Evolutionary conservation across 2,888 invertebrate genomes (phyloP).

Genomic region (Eremobia ochroleuca): DNA sequence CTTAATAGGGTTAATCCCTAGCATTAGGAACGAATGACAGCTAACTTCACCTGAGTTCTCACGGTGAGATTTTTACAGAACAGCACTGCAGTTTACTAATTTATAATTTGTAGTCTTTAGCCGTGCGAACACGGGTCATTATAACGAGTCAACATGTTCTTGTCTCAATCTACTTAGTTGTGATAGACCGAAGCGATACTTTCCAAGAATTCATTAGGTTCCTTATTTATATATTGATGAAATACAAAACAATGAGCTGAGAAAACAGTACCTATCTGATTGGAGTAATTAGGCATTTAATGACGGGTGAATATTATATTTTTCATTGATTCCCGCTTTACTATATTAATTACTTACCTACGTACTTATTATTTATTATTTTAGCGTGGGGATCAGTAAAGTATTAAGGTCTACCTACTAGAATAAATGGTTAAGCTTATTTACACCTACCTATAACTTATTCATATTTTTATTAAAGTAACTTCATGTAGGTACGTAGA

Average conservation of each 20-base stretch:
- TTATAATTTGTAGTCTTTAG: not conserved
- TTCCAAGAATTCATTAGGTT: slow-evolving; percentile 23
- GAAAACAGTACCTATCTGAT: not conserved
- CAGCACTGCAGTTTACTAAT: no score
- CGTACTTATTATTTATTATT: not conserved
- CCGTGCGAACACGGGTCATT: not conserved
- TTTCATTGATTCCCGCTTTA: not conserved
- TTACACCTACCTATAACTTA: not conserved
- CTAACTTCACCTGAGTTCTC: no score
- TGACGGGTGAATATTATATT: not conserved
- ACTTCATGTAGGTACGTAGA: not conserved
- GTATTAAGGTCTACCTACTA: no score
- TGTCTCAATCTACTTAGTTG: not conserved
- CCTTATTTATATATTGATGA: slow-evolving; percentile 10
- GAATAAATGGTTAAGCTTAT: no score
- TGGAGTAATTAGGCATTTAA: not conserved
- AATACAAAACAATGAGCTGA: slow-evolving; percentile 6
- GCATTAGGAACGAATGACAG: no score
- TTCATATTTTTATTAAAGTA: slow-evolving; percentile 1
- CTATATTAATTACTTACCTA: not conserved
- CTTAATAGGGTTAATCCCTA: no score
- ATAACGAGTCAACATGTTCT: not conserved
- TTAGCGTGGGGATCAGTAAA: not conserved
- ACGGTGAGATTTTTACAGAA: no score
- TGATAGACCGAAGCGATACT: not conserved